Percentiles rank a stretch among this genome's conserved stretches.
These are phyloP conservation scores for Acrobasis suavella DNA, from an alignment of 2,888 invertebrate species.

Conservation along the genomic window DNA sequence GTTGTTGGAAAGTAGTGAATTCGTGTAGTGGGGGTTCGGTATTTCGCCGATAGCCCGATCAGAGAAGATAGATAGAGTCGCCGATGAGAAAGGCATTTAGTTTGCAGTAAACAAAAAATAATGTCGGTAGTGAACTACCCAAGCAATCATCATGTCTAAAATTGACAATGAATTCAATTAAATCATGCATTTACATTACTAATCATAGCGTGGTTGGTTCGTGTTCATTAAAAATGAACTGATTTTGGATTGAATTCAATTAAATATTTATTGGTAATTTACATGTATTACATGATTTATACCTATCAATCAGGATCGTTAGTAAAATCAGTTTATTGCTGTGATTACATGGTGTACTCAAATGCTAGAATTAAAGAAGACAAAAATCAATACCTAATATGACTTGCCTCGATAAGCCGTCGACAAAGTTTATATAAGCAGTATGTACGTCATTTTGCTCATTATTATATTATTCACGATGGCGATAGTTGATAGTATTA, in stretches of 20 bases:
- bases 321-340: no score
- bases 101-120: background rate
- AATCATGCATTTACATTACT: conserved; percentile 7
- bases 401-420: no score
- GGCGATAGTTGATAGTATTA: no score
- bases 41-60: background rate
- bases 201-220: conserved; percentile 6
- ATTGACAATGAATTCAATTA: conserved; percentile 11
- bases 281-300: background rate
- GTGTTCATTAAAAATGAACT: conserved; percentile 11
- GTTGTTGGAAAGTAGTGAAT: no score
- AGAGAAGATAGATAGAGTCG: no score
- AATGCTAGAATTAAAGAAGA: no score
- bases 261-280: background rate
- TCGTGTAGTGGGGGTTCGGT: background rate
- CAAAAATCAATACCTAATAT: no score
- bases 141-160: conserved; percentile 16
- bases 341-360: no score
- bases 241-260: conserved; percentile 1
- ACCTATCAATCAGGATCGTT: no score
- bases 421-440: no score
- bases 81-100: background rate
- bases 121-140: background rate
- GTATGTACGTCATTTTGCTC: no score
- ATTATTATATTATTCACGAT: no score